Percentiles rank a stretch among this genome's conserved stretches.
Evolutionary conservation across 2,888 invertebrate species (phyloP).

Genomic region (Aleiodes alternator): DNA sequence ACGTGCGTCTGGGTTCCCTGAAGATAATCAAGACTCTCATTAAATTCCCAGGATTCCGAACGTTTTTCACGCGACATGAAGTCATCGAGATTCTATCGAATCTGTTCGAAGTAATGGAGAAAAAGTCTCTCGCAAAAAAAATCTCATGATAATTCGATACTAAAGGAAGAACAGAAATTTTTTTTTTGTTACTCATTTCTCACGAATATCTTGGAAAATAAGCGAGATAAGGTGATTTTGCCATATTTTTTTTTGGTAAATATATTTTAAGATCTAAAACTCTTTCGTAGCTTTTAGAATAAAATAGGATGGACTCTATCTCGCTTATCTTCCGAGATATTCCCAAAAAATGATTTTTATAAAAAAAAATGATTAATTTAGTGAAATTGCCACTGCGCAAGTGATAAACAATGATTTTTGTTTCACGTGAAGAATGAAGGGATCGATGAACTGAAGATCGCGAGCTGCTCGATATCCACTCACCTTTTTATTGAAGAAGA

Average conservation of each 20-base stretch:
- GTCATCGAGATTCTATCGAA: neutral
- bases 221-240: too few species aligned
- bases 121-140: neutral
- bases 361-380: too few species aligned
- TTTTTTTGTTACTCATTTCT: too few species aligned
- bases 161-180: too few species aligned
- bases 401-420: neutral
- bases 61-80: neutral
- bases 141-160: neutral
- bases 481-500: conserved; percentile 57
- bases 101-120: neutral
- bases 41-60: neutral
- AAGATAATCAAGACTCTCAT: conserved; percentile 58
- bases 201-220: too few species aligned
- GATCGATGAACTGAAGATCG: conserved; percentile 62
- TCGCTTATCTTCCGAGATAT: too few species aligned
- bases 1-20: neutral
- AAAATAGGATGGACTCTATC: too few species aligned
- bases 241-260: too few species aligned
- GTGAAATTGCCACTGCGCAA: neutral
- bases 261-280: too few species aligned
- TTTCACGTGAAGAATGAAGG: conserved; percentile 49
- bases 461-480: conserved; percentile 61
- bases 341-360: too few species aligned
- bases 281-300: too few species aligned